Conservation (phyloP, 1,140 invertebrate species). For the Tenebrio molitor region DNA sequence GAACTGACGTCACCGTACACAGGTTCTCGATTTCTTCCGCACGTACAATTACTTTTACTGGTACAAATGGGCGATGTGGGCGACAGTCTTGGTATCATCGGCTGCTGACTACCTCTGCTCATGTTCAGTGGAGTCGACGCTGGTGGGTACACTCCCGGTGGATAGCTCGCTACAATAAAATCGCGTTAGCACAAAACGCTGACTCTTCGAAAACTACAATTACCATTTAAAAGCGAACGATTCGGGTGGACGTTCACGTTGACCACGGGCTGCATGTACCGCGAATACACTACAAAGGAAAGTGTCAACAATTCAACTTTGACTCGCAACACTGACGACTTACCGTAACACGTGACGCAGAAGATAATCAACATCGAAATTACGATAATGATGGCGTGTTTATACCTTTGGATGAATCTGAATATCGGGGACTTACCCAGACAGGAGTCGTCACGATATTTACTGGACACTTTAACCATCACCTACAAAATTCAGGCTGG, state of each 20-base stretch:
- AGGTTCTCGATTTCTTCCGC: slow-evolving; percentile 53
- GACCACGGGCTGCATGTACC: slow-evolving; percentile 62
- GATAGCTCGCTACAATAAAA: slow-evolving; percentile 15
- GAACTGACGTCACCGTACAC: slow-evolving; percentile 61
- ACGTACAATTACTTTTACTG: slow-evolving; percentile 51
- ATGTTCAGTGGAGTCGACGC: slow-evolving; percentile 32
- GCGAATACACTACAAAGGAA: slow-evolving; percentile 60
- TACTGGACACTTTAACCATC: slow-evolving; percentile 55
- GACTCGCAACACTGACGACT: no score
- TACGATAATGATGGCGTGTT: slow-evolving; percentile 56
- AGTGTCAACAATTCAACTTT: background rate
- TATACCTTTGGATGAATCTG: slow-evolving; percentile 55
- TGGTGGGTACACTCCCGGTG: background rate
- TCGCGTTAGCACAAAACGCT: background rate
- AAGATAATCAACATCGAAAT: slow-evolving; percentile 60
- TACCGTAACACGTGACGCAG: slow-evolving; percentile 62
- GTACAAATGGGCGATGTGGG: slow-evolving; percentile 29
- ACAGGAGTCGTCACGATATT: slow-evolving; percentile 49
- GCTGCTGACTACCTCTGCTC: background rate
- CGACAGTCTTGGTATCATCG: slow-evolving; percentile 38
- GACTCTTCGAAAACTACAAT: background rate
- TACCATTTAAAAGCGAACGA: slow-evolving; percentile 34
- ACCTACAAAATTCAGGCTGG: slow-evolving; percentile 54
- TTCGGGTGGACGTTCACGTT: slow-evolving; percentile 58
- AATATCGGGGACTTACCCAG: slow-evolving; percentile 51